Conservation (phyloP, 2,888 invertebrate species). For the Pinctada fucata region DNA sequence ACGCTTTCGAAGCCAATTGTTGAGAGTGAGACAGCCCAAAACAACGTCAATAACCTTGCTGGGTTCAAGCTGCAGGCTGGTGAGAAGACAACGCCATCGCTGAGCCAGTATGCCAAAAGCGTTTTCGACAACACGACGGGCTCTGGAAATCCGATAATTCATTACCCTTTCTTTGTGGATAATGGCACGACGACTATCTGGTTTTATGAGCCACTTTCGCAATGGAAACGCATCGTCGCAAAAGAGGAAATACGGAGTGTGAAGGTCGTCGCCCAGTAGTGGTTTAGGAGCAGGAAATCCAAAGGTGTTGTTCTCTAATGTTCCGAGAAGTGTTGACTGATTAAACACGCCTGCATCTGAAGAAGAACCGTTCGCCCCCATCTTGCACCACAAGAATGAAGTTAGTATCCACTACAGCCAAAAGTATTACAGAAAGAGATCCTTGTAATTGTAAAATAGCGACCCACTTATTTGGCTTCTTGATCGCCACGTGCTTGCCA, state of each 20-base stretch:
- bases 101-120: not conserved
- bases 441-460: conserved; percentile 69
- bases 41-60: not conserved
- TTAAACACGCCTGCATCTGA: conserved; percentile 11
- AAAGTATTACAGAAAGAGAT: conserved; percentile 67
- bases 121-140: not conserved
- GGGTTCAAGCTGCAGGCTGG: not conserved
- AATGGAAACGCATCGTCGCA: conserved; percentile 12
- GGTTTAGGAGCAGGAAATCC: conserved; percentile 26
- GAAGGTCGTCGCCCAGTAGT: conserved; percentile 18
- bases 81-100: not conserved
- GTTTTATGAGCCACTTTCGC: not conserved
- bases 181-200: not conserved
- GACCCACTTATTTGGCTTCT: conserved; percentile 58
- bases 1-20: not conserved
- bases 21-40: not conserved
- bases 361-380: conserved; percentile 5
- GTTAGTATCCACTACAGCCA: conserved; percentile 74
- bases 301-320: conserved; percentile 10
- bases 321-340: not conserved
- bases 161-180: not conserved
- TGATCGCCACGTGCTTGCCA: conserved; percentile 56
- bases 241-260: conserved; percentile 30
- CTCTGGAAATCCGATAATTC: not conserved
- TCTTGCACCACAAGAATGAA: conserved; percentile 54